Evolutionary conservation across 2,113 vertebrate genomes (phyloP), one percentile per base, ranked within the genome.

Genomic region (Cepphus grylle): DNA sequence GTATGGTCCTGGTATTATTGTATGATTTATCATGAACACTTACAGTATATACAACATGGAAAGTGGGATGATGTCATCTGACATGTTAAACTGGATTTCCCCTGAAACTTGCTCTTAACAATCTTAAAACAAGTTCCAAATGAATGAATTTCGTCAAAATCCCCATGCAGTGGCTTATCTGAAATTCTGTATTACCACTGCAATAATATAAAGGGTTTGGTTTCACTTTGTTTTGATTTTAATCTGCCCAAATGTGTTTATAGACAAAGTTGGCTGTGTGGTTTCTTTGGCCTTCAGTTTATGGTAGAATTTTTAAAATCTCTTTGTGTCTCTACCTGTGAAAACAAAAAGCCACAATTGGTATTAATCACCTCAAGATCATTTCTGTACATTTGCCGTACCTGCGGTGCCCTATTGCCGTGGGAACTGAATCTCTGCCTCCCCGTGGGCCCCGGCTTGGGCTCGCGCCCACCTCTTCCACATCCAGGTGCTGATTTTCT

Each of bases 381-480:
- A 27, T 29, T 40, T 86, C 49, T 45, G 38, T 40, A 10, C 4
- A 0, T 5, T 53, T 76, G n/a, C 50, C 2, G 5, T 4, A 12
- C 34, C n/a, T 29, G 40, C 7, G 25, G 22, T 23, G 27, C 12
- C 18, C 38, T 17, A 50, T 47, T 1, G 3, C 38, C n/a, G 50
- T 22, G 30, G 49, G 26, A 27, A 43, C 17, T 16, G 62, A 70
- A 14, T 11, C 40, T 36, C 45, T 11, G 50, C 19, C 14, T 11
- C 13, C 6, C 22, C 0, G 0, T 20, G 17, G 14, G 23, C 32
- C 17, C 21, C 43, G 2, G 15, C 26, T n/a, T 32, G 18, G 15
- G 14, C 23, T 43, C 25, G 3, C 3, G 5, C 21, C 32, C 8
- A 15, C 59, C 17, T 52, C 38, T 30, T 32, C 50, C 25, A 18